These are phyloP conservation scores for Rhynchonycteris naso DNA, from an alignment of 2,797 vertebrate species.

Conservation along the genomic window DNA sequence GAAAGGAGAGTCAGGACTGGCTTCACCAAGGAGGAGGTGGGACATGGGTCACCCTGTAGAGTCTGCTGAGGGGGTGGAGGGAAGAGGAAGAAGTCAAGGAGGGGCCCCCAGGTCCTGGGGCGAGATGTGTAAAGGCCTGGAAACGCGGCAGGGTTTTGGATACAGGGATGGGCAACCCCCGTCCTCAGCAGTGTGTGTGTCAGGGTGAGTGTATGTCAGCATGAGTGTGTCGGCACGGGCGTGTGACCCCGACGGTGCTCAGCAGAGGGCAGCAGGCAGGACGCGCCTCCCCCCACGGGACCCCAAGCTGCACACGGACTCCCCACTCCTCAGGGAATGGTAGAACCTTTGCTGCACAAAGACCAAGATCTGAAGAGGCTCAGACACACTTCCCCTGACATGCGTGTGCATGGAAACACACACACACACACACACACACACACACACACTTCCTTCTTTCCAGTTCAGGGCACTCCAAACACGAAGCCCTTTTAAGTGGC, in stretches of 20 bases:
- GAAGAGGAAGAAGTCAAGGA: background rate
- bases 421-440: background rate
- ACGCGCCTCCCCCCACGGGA: no score
- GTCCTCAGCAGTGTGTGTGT: background rate
- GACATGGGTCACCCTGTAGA: background rate
- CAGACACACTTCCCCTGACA: background rate
- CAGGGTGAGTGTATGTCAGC: no score
- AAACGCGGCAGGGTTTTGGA: background rate
- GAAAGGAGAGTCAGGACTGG: background rate
- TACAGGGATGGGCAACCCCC: fast-evolving
- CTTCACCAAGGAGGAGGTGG: background rate
- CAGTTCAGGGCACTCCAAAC: background rate
- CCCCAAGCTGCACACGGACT: background rate
- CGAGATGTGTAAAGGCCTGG: fast-evolving
- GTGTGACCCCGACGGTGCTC: background rate
- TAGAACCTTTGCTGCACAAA: background rate
- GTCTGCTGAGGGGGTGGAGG: background rate
- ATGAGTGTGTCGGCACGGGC: no score
- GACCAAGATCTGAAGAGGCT: background rate
- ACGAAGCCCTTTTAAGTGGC: conserved; percentile 70
- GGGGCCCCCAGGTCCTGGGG: background rate
- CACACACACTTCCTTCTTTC: background rate
- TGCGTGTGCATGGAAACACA: fast-evolving
- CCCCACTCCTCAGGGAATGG: background rate
- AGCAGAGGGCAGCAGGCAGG: fast-evolving